Percentiles rank a stretch among this genome's conserved stretches.
phyloP scores from a whole-genome alignment of 2,797 vertebrate genomes.

The Characodon lateralis region DNA sequence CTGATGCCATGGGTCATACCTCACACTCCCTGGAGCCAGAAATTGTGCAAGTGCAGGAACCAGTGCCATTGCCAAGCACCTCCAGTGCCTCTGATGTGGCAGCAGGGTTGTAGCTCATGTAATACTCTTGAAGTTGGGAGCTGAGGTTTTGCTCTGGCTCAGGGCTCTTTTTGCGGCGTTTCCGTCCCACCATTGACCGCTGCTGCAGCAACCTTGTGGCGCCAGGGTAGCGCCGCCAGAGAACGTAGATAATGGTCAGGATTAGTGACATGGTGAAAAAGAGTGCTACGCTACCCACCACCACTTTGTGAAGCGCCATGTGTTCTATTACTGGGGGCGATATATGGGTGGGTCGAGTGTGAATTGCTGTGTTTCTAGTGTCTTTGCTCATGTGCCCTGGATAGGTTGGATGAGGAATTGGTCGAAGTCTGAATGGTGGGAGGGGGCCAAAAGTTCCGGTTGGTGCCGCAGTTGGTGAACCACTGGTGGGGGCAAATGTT shows the following conservation, averaged over 20 bases:
- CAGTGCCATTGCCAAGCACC: slow-evolving; percentile 96
- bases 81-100: slow-evolving; percentile 95
- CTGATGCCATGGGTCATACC: slow-evolving; percentile 90
- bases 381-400: slow-evolving; percentile 81
- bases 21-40: slow-evolving; percentile 99
- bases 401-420: slow-evolving; percentile 85
- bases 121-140: slow-evolving; percentile 99
- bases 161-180: slow-evolving; percentile 94
- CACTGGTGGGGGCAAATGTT: slow-evolving; percentile 70
- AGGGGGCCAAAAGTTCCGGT: slow-evolving; percentile 81
- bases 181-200: slow-evolving; percentile 90
- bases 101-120: slow-evolving; percentile 99
- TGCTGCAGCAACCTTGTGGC: slow-evolving; percentile 92
- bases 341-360: slow-evolving; percentile 78
- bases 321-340: slow-evolving; percentile 89
- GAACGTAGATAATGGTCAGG: slow-evolving; percentile 93
- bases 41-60: slow-evolving; percentile 98
- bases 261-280: slow-evolving; percentile 95
- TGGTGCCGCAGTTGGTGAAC: slow-evolving; percentile 76
- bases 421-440: slow-evolving; percentile 80
- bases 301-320: slow-evolving; percentile 96
- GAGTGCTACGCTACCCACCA: slow-evolving; percentile 96
- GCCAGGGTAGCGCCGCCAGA: slow-evolving; percentile 95
- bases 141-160: slow-evolving; percentile 97
- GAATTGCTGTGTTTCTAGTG: slow-evolving; percentile 73